phyloP scores from a whole-genome alignment of 2,113 vertebrate genomes.

The Eulemur macaco region DNA sequence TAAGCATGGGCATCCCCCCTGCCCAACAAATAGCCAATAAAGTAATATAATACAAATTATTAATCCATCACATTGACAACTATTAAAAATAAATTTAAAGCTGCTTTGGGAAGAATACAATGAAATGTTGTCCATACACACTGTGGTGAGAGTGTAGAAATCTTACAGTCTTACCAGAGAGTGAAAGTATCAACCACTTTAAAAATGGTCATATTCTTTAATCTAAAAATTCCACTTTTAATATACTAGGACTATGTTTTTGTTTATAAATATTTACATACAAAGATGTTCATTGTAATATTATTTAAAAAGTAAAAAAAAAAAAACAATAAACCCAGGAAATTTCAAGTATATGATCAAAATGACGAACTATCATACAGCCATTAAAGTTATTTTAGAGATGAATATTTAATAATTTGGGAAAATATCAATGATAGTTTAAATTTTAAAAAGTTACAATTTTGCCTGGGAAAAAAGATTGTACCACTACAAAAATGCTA shows the following conservation, averaged over 20 bases:
- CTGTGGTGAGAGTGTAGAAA: not conserved
- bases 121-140: not conserved
- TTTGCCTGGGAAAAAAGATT: not conserved
- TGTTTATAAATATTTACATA: not conserved
- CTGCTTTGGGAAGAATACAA: not conserved
- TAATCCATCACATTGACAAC: not conserved
- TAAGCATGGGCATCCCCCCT: not conserved
- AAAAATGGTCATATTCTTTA: not conserved
- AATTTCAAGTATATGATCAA: constrained; percentile 2
- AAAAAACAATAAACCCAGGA: not conserved
- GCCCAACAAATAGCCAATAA: not conserved
- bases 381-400: not conserved
- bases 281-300: not conserved
- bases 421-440: not conserved
- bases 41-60: not conserved
- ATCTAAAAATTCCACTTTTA: not conserved
- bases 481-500: not conserved
- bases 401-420: not conserved
- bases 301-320: constrained; percentile 1
- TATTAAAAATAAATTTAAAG: constrained; percentile 1
- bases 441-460: not conserved
- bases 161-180: not conserved
- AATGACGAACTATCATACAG: not conserved
- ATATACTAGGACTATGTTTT: not conserved
- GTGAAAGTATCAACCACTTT: not conserved